phyloP scores from a whole-genome alignment of 2,888 invertebrate genomes.

The Junonia oenone region DNA sequence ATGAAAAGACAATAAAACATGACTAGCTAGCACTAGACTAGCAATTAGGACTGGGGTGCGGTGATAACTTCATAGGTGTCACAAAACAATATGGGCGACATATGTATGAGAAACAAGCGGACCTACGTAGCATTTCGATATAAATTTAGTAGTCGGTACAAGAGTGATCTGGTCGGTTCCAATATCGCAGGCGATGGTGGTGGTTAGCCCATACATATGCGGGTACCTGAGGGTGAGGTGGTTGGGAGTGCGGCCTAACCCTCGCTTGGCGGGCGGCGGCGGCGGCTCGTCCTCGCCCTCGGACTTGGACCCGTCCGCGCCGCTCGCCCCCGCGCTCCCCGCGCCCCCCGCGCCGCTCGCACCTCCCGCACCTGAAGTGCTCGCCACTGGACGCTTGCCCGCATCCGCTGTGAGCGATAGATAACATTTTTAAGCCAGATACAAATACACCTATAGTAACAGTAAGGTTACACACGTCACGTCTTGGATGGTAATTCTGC shows the following conservation, averaged over 20 bases:
- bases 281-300: conserved; percentile 92
- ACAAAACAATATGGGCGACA: conserved; percentile 39
- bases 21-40: too few relatives aligned
- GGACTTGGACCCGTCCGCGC: conserved; percentile 87
- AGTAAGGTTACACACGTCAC: too few relatives aligned
- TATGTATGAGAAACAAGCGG: conserved; percentile 65
- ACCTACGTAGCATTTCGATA: conserved; percentile 49
- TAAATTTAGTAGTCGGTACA: conserved; percentile 29
- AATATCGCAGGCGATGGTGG: conserved; percentile 45
- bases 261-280: conserved; percentile 81
- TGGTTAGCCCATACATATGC: conserved; percentile 63
- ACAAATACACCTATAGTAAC: too few relatives aligned
- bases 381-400: conserved; percentile 27
- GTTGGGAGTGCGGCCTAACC: conserved; percentile 94
- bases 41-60: not conserved
- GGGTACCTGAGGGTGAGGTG: conserved; percentile 90
- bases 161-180: conserved; percentile 23
- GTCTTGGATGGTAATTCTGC: too few relatives aligned
- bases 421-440: too few relatives aligned
- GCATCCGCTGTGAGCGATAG: conserved; percentile 29
- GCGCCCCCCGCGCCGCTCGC: too few relatives aligned
- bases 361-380: conserved; percentile 62
- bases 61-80: not conserved
- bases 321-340: conserved; percentile 87
- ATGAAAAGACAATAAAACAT: not conserved